A percentile compares a stretch with the other conserved stretches of the same genome.
Conservation (phyloP, 2,888 invertebrate species). For the Andrena haemorrhoa region DNA sequence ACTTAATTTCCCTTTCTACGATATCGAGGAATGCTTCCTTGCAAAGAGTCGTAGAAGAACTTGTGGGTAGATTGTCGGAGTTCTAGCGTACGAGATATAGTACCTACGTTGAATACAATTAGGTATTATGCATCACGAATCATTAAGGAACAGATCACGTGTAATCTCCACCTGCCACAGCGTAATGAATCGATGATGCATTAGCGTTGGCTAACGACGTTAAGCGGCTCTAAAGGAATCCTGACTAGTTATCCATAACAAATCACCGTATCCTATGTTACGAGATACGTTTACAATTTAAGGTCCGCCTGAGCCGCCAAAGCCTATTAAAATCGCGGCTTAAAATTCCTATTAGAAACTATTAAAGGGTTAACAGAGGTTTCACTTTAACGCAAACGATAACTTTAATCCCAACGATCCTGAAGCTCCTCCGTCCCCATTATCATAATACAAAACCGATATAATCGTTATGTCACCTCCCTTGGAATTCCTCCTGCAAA, state of each 20-base stretch:
- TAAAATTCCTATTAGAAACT: background rate
- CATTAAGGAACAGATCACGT: background rate
- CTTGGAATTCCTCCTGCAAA: background rate
- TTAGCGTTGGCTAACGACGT: constrained; percentile 3
- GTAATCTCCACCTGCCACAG: constrained; percentile 2
- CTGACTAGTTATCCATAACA: background rate
- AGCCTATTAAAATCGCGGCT: too few relatives aligned
- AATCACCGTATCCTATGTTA: background rate
- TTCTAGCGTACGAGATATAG: background rate
- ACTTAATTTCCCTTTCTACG: too few relatives aligned
- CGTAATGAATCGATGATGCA: constrained; percentile 1
- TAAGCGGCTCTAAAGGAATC: constrained; percentile 21
- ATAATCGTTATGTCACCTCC: background rate
- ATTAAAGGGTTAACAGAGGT: background rate
- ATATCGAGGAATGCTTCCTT: too few relatives aligned
- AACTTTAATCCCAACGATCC: too few relatives aligned
- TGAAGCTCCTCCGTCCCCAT: too few relatives aligned
- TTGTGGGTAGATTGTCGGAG: too few relatives aligned
- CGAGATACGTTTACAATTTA: background rate
- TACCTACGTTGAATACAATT: background rate
- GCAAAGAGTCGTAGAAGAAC: too few relatives aligned
- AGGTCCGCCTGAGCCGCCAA: too few relatives aligned
- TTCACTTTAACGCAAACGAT: too few relatives aligned
- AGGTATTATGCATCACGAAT: background rate
- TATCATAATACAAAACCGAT: background rate